Evolutionary conservation across 1,140 invertebrate genomes (phyloP).

Genomic region (Globodera rostochiensis): DNA sequence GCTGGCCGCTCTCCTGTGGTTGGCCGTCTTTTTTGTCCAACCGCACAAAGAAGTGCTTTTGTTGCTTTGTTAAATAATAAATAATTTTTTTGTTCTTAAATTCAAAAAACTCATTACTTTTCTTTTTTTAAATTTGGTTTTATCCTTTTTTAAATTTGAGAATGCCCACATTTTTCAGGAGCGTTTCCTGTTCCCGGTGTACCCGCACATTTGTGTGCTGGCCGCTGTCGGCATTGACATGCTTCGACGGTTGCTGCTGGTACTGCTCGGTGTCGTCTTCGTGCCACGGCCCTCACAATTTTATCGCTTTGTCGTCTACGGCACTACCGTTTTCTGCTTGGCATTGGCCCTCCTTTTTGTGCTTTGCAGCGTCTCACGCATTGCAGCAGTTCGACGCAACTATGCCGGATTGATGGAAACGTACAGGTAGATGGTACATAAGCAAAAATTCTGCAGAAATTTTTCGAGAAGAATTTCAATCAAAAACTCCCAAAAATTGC

Average conservation of each 20-base stretch:
- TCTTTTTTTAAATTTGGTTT: neutral
- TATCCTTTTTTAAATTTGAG: slow-evolving; percentile 45
- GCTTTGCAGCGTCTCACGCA: slow-evolving; percentile 19
- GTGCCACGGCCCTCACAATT: neutral
- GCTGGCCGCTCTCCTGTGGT: slow-evolving; percentile 73
- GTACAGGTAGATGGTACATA: slow-evolving; percentile 69
- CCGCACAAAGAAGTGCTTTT: slow-evolving; percentile 80
- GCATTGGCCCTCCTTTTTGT: slow-evolving; percentile 9
- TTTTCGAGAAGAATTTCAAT: too few species aligned
- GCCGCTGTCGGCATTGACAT: slow-evolving; percentile 82
- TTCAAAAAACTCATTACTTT: too few species aligned
- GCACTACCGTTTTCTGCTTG: neutral
- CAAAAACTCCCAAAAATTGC: too few species aligned
- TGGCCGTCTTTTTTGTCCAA: slow-evolving; percentile 83
- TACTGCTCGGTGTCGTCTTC: neutral
- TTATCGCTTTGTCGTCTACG: slow-evolving; percentile 1
- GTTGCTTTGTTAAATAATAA: too few species aligned
- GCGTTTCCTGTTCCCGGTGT: slow-evolving; percentile 93
- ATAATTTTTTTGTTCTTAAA: too few species aligned
- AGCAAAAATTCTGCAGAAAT: too few species aligned
- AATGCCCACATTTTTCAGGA: slow-evolving; percentile 66
- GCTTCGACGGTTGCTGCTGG: slow-evolving; percentile 57
- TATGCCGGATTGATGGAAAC: slow-evolving; percentile 89
- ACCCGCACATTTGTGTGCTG: slow-evolving; percentile 84
- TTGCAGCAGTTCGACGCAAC: slow-evolving; percentile 66